Percentiles rank a stretch among this genome's conserved stretches.
phyloP scores from a whole-genome alignment of 2,113 vertebrate species.

The Paratilapia polleni region DNA sequence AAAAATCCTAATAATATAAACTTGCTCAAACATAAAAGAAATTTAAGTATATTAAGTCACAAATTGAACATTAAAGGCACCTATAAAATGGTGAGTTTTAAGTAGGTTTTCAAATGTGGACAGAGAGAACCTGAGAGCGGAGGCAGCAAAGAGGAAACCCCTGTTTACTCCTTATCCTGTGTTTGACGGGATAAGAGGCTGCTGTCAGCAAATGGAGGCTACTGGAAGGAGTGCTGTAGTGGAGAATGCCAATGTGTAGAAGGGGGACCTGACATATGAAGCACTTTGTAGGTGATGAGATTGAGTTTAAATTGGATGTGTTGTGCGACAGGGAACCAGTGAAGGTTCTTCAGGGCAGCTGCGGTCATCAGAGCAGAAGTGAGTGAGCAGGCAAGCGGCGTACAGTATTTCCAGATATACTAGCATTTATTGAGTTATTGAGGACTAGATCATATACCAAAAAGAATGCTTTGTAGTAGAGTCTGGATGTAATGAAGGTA shows the following conservation, averaged over 20 bases:
- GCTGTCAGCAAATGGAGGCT: neutral
- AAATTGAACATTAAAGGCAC: neutral
- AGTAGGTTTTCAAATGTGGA: neutral
- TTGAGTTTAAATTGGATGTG: conserved; percentile 7
- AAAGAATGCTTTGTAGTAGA: neutral
- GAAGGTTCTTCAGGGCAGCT: conserved; percentile 18
- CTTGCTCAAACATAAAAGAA: neutral
- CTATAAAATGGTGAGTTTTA: neutral
- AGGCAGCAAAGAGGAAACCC: neutral
- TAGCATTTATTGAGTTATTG: conserved; percentile 16
- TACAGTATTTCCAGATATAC: conserved; percentile 1
- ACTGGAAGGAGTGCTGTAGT: neutral
- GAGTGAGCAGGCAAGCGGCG: neutral
- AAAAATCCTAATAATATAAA: neutral
- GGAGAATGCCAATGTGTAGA: neutral
- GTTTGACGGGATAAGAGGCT: neutral
- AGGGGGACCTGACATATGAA: neutral
- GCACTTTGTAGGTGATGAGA: conserved; percentile 24
- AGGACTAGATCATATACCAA: neutral
- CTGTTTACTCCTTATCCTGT: neutral
- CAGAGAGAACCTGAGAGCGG: neutral
- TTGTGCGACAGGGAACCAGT: neutral
- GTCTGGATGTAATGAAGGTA: neutral
- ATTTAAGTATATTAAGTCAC: neutral
- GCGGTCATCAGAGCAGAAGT: conserved; percentile 10